Conservation (phyloP, 2,797 vertebrate species). For the Lithobates pipiens region DNA sequence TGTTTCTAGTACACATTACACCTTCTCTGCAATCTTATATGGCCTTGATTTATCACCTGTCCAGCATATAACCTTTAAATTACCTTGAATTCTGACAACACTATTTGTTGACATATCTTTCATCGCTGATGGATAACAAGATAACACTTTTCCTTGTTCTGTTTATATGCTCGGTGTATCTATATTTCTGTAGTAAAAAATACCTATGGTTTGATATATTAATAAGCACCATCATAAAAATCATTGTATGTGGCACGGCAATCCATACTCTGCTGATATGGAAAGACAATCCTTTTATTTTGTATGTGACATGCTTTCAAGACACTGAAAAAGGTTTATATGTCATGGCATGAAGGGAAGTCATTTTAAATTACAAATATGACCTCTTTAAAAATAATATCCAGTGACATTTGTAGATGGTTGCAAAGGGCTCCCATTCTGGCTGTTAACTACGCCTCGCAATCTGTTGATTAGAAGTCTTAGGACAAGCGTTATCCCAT, state of each 20-base stretch:
- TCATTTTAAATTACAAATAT: slow-evolving; percentile 55
- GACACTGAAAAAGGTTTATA: slow-evolving; percentile 19
- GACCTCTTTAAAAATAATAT: slow-evolving; percentile 48
- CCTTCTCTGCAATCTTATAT: slow-evolving; percentile 16
- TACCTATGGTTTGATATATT: slow-evolving; percentile 30
- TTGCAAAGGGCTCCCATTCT: slow-evolving; percentile 49
- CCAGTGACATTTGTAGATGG: slow-evolving; percentile 41
- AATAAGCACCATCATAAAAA: slow-evolving; percentile 30
- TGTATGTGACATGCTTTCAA: slow-evolving; percentile 21
- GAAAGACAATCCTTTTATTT: slow-evolving; percentile 6
- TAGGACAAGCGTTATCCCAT: slow-evolving; percentile 46
- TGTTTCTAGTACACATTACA: slow-evolving; percentile 15
- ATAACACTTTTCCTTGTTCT: slow-evolving; percentile 25
- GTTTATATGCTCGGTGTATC: slow-evolving; percentile 6
- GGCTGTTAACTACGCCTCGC: slow-evolving; percentile 35
- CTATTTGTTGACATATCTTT: slow-evolving; percentile 48
- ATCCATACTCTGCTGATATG: slow-evolving; percentile 4
- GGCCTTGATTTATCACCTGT: slow-evolving; percentile 51
- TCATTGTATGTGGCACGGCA: neutral
- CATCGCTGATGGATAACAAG: slow-evolving; percentile 30
- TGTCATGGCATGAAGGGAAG: slow-evolving; percentile 29
- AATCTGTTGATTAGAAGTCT: slow-evolving; percentile 59
- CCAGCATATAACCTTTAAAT: slow-evolving; percentile 45
- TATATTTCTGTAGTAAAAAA: slow-evolving; percentile 30
- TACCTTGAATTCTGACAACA: slow-evolving; percentile 49